Conservation (phyloP, 2,888 invertebrate species). For the Willowsia nigromaculata region DNA sequence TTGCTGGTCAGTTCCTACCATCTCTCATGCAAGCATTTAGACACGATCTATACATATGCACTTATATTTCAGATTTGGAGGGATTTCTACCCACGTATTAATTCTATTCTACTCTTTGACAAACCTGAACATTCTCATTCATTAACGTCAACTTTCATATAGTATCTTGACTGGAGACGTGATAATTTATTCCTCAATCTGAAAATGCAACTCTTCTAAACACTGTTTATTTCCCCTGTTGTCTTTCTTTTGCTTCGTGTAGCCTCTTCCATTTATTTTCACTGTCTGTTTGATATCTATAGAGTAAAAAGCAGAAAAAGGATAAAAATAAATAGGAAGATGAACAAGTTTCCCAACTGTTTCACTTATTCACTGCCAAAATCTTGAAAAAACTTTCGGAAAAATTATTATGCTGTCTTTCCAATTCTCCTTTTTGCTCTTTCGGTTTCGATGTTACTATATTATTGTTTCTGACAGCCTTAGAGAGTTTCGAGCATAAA, state of each 20-base stretch:
- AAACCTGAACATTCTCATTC: constrained; percentile 63
- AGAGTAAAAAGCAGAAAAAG: not conserved
- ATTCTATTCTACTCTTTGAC: constrained; percentile 33
- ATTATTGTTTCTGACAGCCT: too few species aligned
- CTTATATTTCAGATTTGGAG: too few species aligned
- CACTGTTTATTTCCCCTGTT: not conserved
- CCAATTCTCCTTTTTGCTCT: not conserved
- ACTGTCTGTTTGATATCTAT: not conserved
- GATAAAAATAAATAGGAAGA: not conserved
- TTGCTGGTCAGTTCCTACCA: too few species aligned
- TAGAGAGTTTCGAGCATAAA: too few species aligned
- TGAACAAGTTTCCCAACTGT: constrained; percentile 28
- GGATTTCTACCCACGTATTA: not conserved
- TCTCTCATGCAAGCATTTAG: too few species aligned
- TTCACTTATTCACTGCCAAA: constrained; percentile 33
- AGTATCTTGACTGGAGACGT: constrained; percentile 67
- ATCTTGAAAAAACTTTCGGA: not conserved
- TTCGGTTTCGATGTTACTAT: too few species aligned
- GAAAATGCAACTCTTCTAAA: constrained; percentile 58
- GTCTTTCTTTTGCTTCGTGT: not conserved
- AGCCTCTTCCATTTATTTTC: not conserved
- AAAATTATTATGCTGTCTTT: not conserved
- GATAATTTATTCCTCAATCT: constrained; percentile 70
- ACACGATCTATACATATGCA: too few species aligned
- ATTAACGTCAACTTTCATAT: constrained; percentile 72